Conservation (phyloP, 2,888 invertebrate species). For the Teinopalpus imperialis region DNA sequence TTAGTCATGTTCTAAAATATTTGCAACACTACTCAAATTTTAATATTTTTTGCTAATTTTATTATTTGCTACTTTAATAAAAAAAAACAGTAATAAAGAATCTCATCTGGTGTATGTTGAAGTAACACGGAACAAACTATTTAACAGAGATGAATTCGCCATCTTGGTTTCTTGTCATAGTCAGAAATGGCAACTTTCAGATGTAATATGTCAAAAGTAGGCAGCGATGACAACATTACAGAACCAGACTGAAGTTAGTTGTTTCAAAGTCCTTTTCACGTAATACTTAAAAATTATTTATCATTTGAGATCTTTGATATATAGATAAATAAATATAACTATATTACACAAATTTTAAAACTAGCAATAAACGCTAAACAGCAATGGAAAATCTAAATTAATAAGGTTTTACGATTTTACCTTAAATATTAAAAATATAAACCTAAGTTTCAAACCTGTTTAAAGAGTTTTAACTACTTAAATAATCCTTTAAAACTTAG, state of each 20-base stretch:
- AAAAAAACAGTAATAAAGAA: constrained; percentile 63
- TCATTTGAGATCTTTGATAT: too few relatives aligned
- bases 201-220: constrained; percentile 43
- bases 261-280: background rate
- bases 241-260: constrained; percentile 40
- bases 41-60: constrained; percentile 34
- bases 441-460: too few relatives aligned
- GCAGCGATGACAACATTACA: constrained; percentile 51
- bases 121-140: constrained; percentile 71
- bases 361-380: too few relatives aligned
- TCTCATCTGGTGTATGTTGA: constrained; percentile 61
- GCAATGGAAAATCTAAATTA: too few relatives aligned
- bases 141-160: constrained; percentile 80
- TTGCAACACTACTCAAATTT: constrained; percentile 48
- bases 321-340: too few relatives aligned
- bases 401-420: too few relatives aligned
- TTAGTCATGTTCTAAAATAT: constrained; percentile 42
- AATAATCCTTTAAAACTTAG: too few relatives aligned
- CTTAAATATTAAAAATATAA: too few relatives aligned
- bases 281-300: background rate
- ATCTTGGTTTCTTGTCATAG: constrained; percentile 79
- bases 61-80: constrained; percentile 51
- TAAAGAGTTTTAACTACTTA: too few relatives aligned
- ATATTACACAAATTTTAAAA: too few relatives aligned
- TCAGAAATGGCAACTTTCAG: constrained; percentile 56